Percentiles rank a stretch among this genome's conserved stretches.
These are phyloP conservation scores for Cavia aperea DNA, from an alignment of 2,113 vertebrate species.

Conservation along the genomic window DNA sequence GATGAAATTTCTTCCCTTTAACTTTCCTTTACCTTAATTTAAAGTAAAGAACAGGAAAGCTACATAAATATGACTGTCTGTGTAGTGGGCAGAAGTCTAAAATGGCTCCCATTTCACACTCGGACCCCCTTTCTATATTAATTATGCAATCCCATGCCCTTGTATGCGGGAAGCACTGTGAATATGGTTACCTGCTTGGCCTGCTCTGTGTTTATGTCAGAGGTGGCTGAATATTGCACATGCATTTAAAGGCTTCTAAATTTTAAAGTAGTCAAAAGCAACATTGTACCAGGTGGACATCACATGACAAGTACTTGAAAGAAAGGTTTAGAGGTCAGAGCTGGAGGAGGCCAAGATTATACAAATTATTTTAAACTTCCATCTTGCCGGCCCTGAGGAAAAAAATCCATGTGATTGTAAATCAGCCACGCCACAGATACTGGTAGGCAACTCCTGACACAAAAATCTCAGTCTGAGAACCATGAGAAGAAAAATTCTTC, in stretches of 20 bases:
- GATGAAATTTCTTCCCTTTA: constrained; percentile 53
- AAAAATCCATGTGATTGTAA: background rate
- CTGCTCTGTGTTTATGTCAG: background rate
- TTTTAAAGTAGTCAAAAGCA: background rate
- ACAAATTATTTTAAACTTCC: background rate
- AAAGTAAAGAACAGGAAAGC: constrained; percentile 2
- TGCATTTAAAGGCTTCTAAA: background rate
- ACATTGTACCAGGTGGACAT: background rate
- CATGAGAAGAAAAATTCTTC: background rate
- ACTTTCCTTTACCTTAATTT: constrained; percentile 20
- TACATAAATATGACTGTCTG: background rate
- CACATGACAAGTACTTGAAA: background rate
- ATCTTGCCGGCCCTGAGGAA: background rate
- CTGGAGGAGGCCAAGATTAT: background rate
- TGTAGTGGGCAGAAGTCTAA: too few species aligned
- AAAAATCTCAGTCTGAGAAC: background rate
- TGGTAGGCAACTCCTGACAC: background rate
- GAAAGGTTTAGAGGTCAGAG: background rate
- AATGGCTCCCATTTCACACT: background rate
- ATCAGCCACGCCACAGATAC: background rate
- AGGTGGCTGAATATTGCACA: background rate
- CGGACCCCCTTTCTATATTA: background rate
- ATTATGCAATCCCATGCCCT: background rate
- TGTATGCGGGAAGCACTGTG: background rate
- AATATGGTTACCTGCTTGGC: background rate